Base-by-base conservation (phyloP, 1,140 invertebrate genomes). In the Goniozus legneri region DNA sequence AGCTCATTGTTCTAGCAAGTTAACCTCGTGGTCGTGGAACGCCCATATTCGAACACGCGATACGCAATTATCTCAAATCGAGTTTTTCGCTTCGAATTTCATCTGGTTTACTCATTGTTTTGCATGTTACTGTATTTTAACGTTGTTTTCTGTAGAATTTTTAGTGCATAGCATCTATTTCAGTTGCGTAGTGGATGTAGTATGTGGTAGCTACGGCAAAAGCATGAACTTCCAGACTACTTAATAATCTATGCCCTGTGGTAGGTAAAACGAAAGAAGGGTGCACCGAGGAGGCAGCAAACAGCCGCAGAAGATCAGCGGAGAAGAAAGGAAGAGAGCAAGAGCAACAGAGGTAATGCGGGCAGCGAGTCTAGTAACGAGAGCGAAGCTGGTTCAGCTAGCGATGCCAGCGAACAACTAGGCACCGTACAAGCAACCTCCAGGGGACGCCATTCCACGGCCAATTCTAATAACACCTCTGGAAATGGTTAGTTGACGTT, bases 221-320 rank as follows among this genome's bases (percentile, higher is more conserved):
- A 65, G 66, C 66, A 69, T 69, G 66, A 69, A 69, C 67, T 72
- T 67, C 62, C 69, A 68, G 66, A 70, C 67, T 72, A 67, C 65
- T 68, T 67, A 67, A 68, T 67, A 69, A 69, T 68, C 62, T 68
- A 45, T 68, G 55, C 62, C 65, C 55, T 68, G 64, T 69, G 67
- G 68, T 72, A 76, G 74, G 73, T 75, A 67, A 76, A 75, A 62
- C 68, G 74, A 73, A 76, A 75, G 66, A 76, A 75, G 54, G 74
- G 73, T 53, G 70, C 69, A 39, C 60, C 67, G 47, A 61, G 74
- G 49, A 71, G 69, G 53, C 71, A 75, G 54, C 74, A 75, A 54
- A 57, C 59, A 39, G 58, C 65, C 49, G 62, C 65, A 37, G 68
- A 71, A 48, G 73, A 76, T 53, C 68, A 73, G 44, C 58, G 67